Evolutionary conservation across 2,888 invertebrate species (phyloP).

Genomic region (Drosophila cognata): DNA sequence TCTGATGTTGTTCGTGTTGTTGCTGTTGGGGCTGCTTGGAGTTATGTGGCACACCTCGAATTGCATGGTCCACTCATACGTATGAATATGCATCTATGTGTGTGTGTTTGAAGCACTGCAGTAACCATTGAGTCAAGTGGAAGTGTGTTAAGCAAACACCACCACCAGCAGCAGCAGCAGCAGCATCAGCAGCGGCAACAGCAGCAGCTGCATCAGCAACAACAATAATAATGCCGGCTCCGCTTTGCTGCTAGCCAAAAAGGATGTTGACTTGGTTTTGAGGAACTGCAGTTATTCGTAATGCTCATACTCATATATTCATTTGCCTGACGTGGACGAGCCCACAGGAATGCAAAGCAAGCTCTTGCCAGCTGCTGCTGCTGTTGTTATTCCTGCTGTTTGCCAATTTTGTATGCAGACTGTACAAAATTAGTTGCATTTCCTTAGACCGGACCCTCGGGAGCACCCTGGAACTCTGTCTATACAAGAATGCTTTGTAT

Average conservation of each 20-base stretch:
- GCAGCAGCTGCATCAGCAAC: constrained; percentile 35
- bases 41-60: constrained; percentile 42
- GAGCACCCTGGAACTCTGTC: neutral
- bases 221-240: constrained; percentile 58
- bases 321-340: constrained; percentile 69
- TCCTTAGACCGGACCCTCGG: constrained; percentile 34
- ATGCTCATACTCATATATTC: constrained; percentile 75
- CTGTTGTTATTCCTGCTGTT: constrained; percentile 35
- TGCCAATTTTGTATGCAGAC: constrained; percentile 58
- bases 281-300: constrained; percentile 78
- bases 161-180: constrained; percentile 46
- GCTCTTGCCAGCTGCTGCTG: constrained; percentile 5
- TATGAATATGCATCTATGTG: constrained; percentile 19
- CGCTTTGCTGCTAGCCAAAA: constrained; percentile 70
- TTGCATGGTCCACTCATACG: constrained; percentile 46
- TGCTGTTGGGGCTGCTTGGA: neutral
- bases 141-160: constrained; percentile 78
- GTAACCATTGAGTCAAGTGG: constrained; percentile 74
- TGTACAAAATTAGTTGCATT: constrained; percentile 69
- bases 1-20: neutral
- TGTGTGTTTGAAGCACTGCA: constrained; percentile 57
- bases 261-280: constrained; percentile 80
- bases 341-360: constrained; percentile 49
- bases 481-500: constrained; percentile 29
- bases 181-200: constrained; percentile 26